These are phyloP conservation scores for Agrypnus murinus DNA, from an alignment of 2,888 invertebrate genomes.

Conservation along the genomic window DNA sequence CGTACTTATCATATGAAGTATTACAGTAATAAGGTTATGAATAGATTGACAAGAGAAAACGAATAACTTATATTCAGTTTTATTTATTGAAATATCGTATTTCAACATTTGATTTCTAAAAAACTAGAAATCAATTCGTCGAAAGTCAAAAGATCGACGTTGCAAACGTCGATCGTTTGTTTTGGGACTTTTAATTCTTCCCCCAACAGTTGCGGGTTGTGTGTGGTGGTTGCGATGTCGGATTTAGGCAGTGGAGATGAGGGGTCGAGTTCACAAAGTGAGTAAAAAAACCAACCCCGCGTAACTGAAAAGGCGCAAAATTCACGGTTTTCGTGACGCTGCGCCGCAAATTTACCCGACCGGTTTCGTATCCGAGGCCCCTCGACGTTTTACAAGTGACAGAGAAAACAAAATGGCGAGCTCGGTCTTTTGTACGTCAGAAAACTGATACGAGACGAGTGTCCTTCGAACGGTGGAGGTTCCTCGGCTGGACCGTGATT, in stretches of 20 bases:
- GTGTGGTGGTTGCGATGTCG: slow-evolving; percentile 77
- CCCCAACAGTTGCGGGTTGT: slow-evolving; percentile 69
- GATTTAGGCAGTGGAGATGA: slow-evolving; percentile 88
- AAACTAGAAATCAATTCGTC: slow-evolving; percentile 3
- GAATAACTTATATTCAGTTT: background rate
- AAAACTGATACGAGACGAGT: slow-evolving; percentile 14
- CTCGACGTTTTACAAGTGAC: slow-evolving; percentile 44
- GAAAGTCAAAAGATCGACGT: slow-evolving; percentile 26
- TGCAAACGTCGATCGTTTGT: slow-evolving; percentile 4
- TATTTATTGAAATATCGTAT: background rate
- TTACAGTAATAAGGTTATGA: background rate
- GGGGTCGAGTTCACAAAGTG: slow-evolving; percentile 86
- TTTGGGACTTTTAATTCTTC: slow-evolving; percentile 47
- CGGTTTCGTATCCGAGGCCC: slow-evolving; percentile 10
- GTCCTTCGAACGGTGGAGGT: background rate
- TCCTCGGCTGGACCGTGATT: background rate
- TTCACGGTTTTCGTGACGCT: slow-evolving; percentile 14
- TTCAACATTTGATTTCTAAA: too few relatives aligned
- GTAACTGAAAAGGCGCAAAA: slow-evolving; percentile 33
- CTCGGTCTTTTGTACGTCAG: slow-evolving; percentile 39
- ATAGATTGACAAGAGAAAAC: background rate
- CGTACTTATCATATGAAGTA: too few relatives aligned
- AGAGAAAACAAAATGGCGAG: slow-evolving; percentile 52
- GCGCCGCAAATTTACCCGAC: slow-evolving; percentile 1
- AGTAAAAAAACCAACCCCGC: slow-evolving; percentile 72